Conservation (phyloP, 2,797 vertebrate genomes). For the Thaleichthys pacificus region DNA sequence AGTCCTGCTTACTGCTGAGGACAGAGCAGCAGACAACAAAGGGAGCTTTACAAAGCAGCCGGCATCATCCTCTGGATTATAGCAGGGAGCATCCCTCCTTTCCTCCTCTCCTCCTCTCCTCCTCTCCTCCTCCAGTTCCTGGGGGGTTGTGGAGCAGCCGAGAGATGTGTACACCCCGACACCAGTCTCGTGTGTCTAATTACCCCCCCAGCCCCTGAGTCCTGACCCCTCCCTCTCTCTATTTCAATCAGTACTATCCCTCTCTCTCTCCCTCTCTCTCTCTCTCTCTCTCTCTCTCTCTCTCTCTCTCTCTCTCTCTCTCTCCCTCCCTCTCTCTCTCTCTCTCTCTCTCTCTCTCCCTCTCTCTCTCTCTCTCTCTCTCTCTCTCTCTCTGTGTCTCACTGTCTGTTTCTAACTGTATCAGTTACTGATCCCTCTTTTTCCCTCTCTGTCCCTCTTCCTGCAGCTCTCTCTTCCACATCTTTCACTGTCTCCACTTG, state of each 20-base stretch:
- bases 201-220: neutral
- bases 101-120: constrained; percentile 15
- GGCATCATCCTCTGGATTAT: constrained; percentile 62
- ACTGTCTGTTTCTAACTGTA: no score
- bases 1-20: constrained; percentile 38
- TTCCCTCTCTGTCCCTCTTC: neutral
- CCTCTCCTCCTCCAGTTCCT: constrained; percentile 65
- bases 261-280: no score
- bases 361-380: neutral
- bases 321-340: neutral
- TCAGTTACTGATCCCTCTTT: constrained; percentile 3
- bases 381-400: no score
- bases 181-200: constrained; percentile 22
- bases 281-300: no score
- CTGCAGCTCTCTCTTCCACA: neutral
- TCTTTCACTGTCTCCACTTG: neutral
- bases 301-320: no score
- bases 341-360: no score
- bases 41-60: constrained; percentile 63
- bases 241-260: neutral
- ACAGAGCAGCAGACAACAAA: constrained; percentile 71
- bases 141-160: neutral
- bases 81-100: constrained; percentile 56
- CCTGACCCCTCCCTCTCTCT: neutral
- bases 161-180: constrained; percentile 51